Evolutionary conservation across 1,140 invertebrate species (phyloP), one percentile per base, ranked within the genome.

Genomic region (Rhagoletis zephyria): DNA sequence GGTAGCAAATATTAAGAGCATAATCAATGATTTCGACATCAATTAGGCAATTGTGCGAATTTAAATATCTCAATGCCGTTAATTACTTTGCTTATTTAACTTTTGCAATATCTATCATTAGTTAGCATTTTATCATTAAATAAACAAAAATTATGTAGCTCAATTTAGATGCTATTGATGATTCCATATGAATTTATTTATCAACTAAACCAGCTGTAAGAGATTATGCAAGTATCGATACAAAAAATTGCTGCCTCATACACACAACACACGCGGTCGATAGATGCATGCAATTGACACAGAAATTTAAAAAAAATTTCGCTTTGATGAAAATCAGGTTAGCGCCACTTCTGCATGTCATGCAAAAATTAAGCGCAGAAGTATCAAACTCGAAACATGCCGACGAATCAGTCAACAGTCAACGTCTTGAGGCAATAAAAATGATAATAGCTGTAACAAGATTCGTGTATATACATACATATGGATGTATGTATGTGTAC

Each of bases 291-390:
- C 14, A 81, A 81, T 81, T 81, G 74, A 81, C 74, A 81, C n/a
- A 81, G 3, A 48, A 30, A 81, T 81, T n/a, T 30, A 30, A 56
- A 56, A 30, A 30, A 81, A 59, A 81, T 81, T 81, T 16, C 5
- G 14, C 6, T 81, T 56, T 30, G 74, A 51, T 81, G n/a, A 14
- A 81, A 81, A 81, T 81, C 48, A 81, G 74, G 74, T 81, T 56
- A 81, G 74, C 74, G 74, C 74, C 74, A 81, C 48, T 56, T 56
- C 10, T 56, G 74, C 74, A 59, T n/a, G 42, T 48, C 74, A 59
- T 56, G 42, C n/a, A 56, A 42, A 56, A n/a, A 63, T 63, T 63
- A n/a, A 56, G 48, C 14, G 16, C n/a, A 5, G 9, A 56, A 81
- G n/a, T 81, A 42, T 3, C 48, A 30, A 30, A 81, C 48, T 51